phyloP scores from a whole-genome alignment of 1,140 invertebrate species.

The Dendroctonus ponderosae region DNA sequence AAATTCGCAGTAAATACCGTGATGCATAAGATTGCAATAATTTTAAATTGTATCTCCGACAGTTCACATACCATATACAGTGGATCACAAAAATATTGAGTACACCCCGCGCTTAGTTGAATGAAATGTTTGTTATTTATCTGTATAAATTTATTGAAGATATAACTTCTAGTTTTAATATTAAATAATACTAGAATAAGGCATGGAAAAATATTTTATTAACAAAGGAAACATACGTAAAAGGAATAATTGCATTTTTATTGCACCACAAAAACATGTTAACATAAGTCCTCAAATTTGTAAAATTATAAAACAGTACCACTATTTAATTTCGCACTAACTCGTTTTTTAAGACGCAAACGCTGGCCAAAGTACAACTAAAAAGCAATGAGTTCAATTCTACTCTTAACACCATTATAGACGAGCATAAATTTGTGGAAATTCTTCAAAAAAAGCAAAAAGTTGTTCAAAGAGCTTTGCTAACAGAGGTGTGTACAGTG shows the following conservation, averaged over 20 bases:
- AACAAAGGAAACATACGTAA: not conserved
- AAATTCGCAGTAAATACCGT: too few relatives aligned
- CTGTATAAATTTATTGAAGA: too few relatives aligned
- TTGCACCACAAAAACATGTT: not conserved
- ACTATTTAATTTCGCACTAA: not conserved
- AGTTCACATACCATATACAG: too few relatives aligned
- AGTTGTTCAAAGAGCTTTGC: not conserved
- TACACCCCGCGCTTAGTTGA: too few relatives aligned
- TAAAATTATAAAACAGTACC: too few relatives aligned
- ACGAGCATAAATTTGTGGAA: slow-evolving; percentile 7
- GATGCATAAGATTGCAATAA: too few relatives aligned
- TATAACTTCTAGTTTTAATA: too few relatives aligned
- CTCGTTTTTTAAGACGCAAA: not conserved
- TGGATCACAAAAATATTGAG: too few relatives aligned
- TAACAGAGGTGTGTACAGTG: slow-evolving; percentile 7
- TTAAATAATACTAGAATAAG: not conserved
- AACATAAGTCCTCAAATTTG: not conserved
- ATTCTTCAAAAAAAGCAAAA: not conserved
- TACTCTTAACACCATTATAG: not conserved
- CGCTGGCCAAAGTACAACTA: not conserved
- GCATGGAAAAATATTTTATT: not conserved
- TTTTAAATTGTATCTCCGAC: too few relatives aligned
- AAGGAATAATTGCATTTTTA: not conserved
- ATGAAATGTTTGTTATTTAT: too few relatives aligned
- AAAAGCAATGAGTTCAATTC: not conserved